Evolutionary conservation across 2,113 vertebrate species (phyloP).

Genomic region (Hippolais icterina): DNA sequence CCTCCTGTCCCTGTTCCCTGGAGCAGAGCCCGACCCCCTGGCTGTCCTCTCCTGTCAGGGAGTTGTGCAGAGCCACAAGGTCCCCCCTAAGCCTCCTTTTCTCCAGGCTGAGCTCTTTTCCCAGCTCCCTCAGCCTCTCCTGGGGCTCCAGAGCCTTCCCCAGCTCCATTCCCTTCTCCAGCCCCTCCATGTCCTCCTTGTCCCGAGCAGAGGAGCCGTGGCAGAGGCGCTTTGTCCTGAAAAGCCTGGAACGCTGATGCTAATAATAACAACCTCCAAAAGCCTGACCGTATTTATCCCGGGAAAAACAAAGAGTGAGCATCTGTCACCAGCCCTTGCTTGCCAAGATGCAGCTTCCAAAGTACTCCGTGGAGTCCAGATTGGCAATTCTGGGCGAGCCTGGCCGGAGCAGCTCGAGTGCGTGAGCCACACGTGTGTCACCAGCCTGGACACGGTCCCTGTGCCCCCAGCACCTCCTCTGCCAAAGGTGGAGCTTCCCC

Average conservation of each 20-base stretch:
- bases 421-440: neutral
- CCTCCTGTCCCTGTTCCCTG: neutral
- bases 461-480: neutral
- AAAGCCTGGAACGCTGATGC: neutral
- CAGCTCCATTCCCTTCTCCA: neutral
- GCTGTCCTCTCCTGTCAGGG: neutral
- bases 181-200: neutral
- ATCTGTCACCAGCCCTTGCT: conserved; percentile 2
- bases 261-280: conserved; percentile 19
- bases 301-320: conserved; percentile 31
- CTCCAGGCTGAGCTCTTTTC: neutral
- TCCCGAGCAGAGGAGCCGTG: neutral
- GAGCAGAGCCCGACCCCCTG: rapidly evolving
- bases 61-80: neutral
- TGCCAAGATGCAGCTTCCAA: conserved; percentile 35
- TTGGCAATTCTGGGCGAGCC: neutral
- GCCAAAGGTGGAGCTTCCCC: neutral
- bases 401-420: neutral
- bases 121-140: neutral
- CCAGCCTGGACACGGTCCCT: rapidly evolving
- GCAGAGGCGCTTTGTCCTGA: neutral
- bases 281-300: neutral
- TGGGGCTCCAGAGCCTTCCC: neutral
- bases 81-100: neutral
- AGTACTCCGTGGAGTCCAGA: neutral